Percentiles rank a stretch among this genome's conserved stretches.
These are phyloP conservation scores for Archaeoteleia sp. DNA, from an alignment of 2,888 invertebrate genomes.

Conservation along the genomic window DNA sequence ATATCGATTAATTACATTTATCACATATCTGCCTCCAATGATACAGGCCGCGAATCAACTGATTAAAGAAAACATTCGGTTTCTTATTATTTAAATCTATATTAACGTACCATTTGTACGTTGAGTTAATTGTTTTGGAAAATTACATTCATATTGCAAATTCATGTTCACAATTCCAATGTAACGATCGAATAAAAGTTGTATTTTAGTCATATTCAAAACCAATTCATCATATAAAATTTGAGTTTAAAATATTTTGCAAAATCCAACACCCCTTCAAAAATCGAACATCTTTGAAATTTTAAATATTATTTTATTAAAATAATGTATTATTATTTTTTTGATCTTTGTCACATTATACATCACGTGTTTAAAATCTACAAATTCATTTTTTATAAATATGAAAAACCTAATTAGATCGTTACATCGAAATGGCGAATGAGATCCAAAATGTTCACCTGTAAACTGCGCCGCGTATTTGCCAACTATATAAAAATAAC, in stretches of 20 bases:
- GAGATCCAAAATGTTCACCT: conserved; percentile 30
- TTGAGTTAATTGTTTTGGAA: conserved; percentile 14
- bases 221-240: too few relatives aligned
- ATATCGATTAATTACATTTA: conserved; percentile 35
- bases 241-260: too few relatives aligned
- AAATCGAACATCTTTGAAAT: too few relatives aligned
- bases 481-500: conserved; percentile 33
- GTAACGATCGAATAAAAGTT: too few relatives aligned
- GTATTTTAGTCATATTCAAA: too few relatives aligned
- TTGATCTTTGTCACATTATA: background rate
- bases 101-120: conserved; percentile 29
- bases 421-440: conserved; percentile 13
- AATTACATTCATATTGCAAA: conserved; percentile 7
- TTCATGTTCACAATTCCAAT: conserved; percentile 10
- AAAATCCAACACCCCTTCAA: too few relatives aligned
- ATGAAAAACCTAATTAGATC: conserved; percentile 1
- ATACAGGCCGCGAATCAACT: conserved; percentile 29
- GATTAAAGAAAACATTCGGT: conserved; percentile 10
- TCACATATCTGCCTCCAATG: conserved; percentile 38
- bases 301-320: too few relatives aligned
- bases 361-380: background rate
- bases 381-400: background rate
- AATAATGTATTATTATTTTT: conserved; percentile 9
- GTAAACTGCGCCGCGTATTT: conserved; percentile 14
- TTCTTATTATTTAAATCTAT: conserved; percentile 5